phyloP scores from a whole-genome alignment of 2,888 invertebrate species.

The Harpagoxenus sublaevis region DNA sequence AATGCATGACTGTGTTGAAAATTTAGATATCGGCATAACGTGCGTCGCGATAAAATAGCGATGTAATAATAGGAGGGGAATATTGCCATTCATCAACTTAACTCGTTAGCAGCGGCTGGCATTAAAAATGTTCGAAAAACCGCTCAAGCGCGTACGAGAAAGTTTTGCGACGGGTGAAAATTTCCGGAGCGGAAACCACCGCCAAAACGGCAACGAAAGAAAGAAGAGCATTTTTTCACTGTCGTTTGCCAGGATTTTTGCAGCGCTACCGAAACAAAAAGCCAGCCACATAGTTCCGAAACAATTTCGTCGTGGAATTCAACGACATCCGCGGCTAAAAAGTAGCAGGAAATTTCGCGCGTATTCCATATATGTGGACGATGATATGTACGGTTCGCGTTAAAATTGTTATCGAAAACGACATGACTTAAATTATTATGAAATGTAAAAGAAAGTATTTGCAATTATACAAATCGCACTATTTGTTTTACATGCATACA shows the following conservation, averaged over 20 bases:
- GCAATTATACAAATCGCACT: background rate
- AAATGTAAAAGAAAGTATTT: background rate
- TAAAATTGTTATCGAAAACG: constrained; percentile 28
- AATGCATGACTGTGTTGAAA: constrained; percentile 44
- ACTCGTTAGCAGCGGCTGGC: constrained; percentile 48
- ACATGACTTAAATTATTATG: background rate
- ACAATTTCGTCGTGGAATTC: constrained; percentile 76
- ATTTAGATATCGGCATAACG: constrained; percentile 31
- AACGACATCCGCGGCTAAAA: constrained; percentile 67
- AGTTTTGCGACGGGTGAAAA: constrained; percentile 56
- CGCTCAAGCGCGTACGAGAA: constrained; percentile 36
- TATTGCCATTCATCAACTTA: constrained; percentile 55
- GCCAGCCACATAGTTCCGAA: constrained; percentile 77
- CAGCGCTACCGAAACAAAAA: constrained; percentile 63
- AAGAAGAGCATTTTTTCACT: constrained; percentile 67
- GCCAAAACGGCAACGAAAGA: constrained; percentile 56
- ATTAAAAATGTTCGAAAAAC: constrained; percentile 54
- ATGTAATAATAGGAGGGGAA: constrained; percentile 43
- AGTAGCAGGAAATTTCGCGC: constrained; percentile 74
- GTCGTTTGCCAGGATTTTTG: constrained; percentile 67
- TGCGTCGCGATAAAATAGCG: constrained; percentile 43
- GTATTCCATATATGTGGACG: constrained; percentile 65
- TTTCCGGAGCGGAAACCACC: constrained; percentile 42
- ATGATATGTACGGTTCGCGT: constrained; percentile 38
- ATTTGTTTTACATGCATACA: background rate